These are phyloP conservation scores for Gasterosteus aculeatus DNA, from an alignment of 2,113 vertebrate species.

Conservation along the genomic window DNA sequence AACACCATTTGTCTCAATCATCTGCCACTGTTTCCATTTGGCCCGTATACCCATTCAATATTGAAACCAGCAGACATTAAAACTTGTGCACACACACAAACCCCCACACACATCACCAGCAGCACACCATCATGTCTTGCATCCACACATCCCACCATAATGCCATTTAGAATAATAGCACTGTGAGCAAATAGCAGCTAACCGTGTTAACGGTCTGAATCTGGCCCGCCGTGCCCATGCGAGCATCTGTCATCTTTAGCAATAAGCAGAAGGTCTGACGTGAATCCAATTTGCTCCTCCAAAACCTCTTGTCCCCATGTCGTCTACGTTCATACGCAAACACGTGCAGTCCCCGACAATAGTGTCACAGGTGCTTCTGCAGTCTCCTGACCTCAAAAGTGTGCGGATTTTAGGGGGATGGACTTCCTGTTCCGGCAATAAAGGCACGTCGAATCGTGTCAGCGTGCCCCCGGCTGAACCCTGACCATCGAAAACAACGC, in stretches of 20 bases:
- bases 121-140: conserved; percentile 48
- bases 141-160: conserved; percentile 69
- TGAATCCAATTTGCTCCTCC: conserved; percentile 73
- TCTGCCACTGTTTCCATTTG: conserved; percentile 70
- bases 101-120: conserved; percentile 24
- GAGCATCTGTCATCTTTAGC: conserved; percentile 80
- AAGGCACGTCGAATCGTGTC: conserved; percentile 62
- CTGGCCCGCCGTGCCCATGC: conserved; percentile 57
- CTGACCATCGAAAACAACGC: conserved; percentile 65
- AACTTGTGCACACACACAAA: conserved; percentile 46
- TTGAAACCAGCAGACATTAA: conserved; percentile 65
- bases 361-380: conserved; percentile 71
- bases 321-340: conserved; percentile 56
- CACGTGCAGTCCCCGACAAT: conserved; percentile 45
- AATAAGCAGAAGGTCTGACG: conserved; percentile 71
- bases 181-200: conserved; percentile 80
- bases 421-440: conserved; percentile 80
- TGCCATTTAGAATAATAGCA: conserved; percentile 81
- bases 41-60: conserved; percentile 68
- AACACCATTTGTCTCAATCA: conserved; percentile 75
- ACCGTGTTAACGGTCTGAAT: conserved; percentile 76
- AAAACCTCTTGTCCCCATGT: conserved; percentile 66
- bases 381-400: conserved; percentile 75
- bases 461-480: conserved; percentile 65
- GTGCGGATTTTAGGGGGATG: conserved; percentile 37